A percentile compares a stretch with the other conserved stretches of the same genome.
These are phyloP conservation scores for Bos javanicus DNA, from an alignment of 2,113 vertebrate genomes.

Conservation along the genomic window DNA sequence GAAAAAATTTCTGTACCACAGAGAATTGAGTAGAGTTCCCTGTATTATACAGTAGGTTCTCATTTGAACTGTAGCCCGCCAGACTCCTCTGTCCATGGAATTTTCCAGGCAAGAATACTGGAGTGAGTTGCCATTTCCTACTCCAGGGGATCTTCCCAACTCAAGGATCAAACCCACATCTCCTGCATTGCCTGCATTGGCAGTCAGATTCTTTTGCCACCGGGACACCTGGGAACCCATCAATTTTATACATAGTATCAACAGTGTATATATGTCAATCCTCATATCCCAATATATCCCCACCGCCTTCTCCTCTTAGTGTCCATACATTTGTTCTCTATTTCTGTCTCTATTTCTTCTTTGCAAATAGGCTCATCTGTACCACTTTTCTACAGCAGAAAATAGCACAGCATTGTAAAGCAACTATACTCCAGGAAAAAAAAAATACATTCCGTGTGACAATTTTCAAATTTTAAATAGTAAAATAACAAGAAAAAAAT, in stretches of 20 bases:
- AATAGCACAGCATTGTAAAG: neutral
- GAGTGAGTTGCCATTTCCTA: neutral
- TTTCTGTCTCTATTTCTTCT: neutral
- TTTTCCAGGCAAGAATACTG: neutral
- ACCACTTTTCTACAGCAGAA: neutral
- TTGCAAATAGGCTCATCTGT: neutral
- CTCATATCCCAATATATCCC: neutral
- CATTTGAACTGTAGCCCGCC: neutral
- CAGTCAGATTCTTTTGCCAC: neutral
- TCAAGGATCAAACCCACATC: neutral
- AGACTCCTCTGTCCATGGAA: neutral
- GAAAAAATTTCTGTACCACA: neutral
- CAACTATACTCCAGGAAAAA: neutral
- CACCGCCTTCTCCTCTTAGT: neutral
- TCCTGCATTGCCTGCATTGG: neutral
- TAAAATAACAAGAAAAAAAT: neutral
- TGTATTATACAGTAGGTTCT: neutral
- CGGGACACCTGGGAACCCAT: neutral
- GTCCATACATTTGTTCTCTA: neutral
- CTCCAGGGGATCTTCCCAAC: neutral
- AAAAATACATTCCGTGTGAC: neutral
- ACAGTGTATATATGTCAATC: neutral
- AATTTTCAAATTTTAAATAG: neutral
- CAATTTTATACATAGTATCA: neutral
- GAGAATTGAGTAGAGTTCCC: neutral